Evolutionary conservation across 2,113 vertebrate species (phyloP).

Genomic region (Puntigrus tetrazona): DNA sequence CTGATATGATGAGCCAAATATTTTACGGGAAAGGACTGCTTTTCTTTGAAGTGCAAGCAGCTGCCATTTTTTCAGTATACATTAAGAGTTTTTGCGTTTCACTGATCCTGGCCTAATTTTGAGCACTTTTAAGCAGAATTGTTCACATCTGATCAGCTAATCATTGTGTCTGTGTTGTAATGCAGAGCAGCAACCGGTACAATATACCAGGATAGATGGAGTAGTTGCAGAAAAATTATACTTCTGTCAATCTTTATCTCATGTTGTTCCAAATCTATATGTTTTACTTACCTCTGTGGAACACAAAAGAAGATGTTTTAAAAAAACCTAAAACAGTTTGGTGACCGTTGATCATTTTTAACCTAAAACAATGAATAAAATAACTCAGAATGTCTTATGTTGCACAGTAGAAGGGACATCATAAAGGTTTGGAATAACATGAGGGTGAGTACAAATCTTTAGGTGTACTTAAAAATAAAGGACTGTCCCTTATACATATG

Average conservation of each 20-base stretch:
- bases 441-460: not conserved
- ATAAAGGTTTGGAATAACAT: not conserved
- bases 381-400: not conserved
- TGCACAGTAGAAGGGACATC: not conserved
- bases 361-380: not conserved
- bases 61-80: slow-evolving; percentile 58
- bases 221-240: not conserved
- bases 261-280: not conserved
- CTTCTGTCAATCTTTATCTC: not conserved
- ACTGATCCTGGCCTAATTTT: slow-evolving; percentile 48
- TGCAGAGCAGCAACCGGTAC: not conserved
- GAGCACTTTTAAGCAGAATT: not conserved
- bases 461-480: not conserved
- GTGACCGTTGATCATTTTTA: not conserved
- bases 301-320: not conserved
- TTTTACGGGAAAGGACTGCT: slow-evolving; percentile 58
- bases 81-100: slow-evolving; percentile 68
- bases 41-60: slow-evolving; percentile 72
- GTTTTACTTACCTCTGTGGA: not conserved
- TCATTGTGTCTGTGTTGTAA: not conserved
- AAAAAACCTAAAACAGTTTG: not conserved
- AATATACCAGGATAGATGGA: not conserved
- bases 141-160: not conserved
- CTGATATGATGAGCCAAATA: slow-evolving; percentile 58
- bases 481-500: too few relatives aligned